Evolutionary conservation across 1,140 invertebrate genomes (phyloP).

Genomic region (Araneus ventricosus): DNA sequence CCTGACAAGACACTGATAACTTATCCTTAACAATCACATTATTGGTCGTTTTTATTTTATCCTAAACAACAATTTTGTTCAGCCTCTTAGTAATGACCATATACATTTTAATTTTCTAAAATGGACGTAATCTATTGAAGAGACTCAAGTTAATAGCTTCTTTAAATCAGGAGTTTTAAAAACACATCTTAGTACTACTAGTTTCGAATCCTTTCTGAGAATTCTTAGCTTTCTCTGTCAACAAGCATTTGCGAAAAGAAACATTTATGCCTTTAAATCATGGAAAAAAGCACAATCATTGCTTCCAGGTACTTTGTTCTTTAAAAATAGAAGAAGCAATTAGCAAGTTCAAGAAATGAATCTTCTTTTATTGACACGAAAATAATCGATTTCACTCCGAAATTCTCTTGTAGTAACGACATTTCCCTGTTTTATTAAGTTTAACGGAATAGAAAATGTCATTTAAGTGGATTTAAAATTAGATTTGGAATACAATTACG

Average conservation of each 20-base stretch:
- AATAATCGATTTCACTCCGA: neutral
- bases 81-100: no score
- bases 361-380: neutral
- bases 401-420: no score
- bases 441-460: neutral
- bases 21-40: neutral
- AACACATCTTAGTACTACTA: slow-evolving; percentile 11
- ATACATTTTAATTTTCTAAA: neutral
- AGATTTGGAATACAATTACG: neutral
- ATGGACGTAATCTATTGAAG: slow-evolving; percentile 11
- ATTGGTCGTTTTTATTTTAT: neutral
- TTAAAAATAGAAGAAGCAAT: neutral
- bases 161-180: slow-evolving; percentile 25
- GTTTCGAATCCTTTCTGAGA: neutral
- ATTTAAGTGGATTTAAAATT: neutral
- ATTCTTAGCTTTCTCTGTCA: no score
- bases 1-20: neutral
- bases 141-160: slow-evolving; percentile 25
- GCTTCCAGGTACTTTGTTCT: neutral
- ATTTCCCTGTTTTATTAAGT: no score
- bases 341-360: neutral
- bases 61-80: neutral
- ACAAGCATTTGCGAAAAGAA: slow-evolving; percentile 7
- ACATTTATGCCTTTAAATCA: neutral
- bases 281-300: neutral